These are phyloP conservation scores for Xenus cinereus DNA, from an alignment of 2,113 vertebrate species.

Conservation along the genomic window DNA sequence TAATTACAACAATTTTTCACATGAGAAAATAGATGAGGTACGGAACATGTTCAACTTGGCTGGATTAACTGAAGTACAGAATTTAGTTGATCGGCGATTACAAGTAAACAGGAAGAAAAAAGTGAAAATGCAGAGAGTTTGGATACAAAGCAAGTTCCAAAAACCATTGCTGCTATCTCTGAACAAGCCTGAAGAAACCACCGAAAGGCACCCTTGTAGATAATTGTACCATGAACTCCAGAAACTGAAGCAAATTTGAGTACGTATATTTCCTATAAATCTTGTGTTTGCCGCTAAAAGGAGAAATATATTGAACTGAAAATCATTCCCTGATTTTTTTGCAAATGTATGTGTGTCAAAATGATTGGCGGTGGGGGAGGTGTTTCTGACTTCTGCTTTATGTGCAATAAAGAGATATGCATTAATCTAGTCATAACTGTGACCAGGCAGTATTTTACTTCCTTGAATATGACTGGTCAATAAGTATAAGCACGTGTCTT, in stretches of 20 bases:
- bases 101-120: slow-evolving; percentile 93
- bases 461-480: background rate
- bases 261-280: background rate
- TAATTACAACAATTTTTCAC: background rate
- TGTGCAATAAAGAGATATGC: background rate
- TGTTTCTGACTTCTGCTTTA: background rate
- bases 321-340: background rate
- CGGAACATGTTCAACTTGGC: slow-evolving; percentile 82
- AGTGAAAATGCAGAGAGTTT: slow-evolving; percentile 89
- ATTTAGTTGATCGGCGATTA: slow-evolving; percentile 87
- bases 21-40: slow-evolving; percentile 81
- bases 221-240: background rate
- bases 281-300: background rate
- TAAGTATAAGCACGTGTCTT: background rate
- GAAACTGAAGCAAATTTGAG: background rate
- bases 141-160: slow-evolving; percentile 92
- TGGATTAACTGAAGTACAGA: slow-evolving; percentile 89
- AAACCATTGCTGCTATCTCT: slow-evolving; percentile 69
- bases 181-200: slow-evolving; percentile 19
- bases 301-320: background rate
- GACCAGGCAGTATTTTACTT: background rate
- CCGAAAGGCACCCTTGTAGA: background rate
- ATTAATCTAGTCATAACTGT: background rate
- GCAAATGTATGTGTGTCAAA: background rate
- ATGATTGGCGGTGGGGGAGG: background rate